Conservation (phyloP, 2,888 invertebrate genomes). For the Diarsia brunnea region DNA sequence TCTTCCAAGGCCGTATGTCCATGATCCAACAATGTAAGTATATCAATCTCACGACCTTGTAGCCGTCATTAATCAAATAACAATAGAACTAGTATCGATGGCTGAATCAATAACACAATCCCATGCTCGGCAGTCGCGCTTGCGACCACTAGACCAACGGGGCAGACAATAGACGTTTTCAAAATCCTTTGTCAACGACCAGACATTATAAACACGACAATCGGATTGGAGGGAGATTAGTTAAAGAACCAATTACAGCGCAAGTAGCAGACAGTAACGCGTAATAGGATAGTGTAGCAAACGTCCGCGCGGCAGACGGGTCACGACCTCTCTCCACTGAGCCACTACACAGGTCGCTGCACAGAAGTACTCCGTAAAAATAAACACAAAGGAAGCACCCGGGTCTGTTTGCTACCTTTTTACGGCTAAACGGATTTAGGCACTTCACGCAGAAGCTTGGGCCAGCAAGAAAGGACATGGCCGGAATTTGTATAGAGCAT, state of each 20-base stretch:
- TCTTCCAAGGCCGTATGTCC: not conserved
- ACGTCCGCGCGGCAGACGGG: conserved; percentile 33
- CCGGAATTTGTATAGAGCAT: no score
- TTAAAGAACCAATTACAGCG: conserved; percentile 1
- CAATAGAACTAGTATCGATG: conserved; percentile 5
- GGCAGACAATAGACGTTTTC: not conserved
- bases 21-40: not conserved
- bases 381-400: not conserved
- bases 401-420: not conserved
- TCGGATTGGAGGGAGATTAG: conserved; percentile 11
- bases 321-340: conserved; percentile 16
- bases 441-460: no score
- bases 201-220: not conserved
- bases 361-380: not conserved
- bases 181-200: not conserved
- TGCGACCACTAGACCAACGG: no score
- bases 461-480: no score
- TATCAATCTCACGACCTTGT: conserved; percentile 3
- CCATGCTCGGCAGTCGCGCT: no score
- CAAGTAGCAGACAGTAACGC: conserved; percentile 27
- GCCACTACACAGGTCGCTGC: not conserved
- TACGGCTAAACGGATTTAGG: no score
- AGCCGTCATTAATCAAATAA: conserved; percentile 5
- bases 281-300: conserved; percentile 27
- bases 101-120: conserved; percentile 3